phyloP scores from a whole-genome alignment of 2,888 invertebrate genomes.

The Agonopterix alstromeriana region DNA sequence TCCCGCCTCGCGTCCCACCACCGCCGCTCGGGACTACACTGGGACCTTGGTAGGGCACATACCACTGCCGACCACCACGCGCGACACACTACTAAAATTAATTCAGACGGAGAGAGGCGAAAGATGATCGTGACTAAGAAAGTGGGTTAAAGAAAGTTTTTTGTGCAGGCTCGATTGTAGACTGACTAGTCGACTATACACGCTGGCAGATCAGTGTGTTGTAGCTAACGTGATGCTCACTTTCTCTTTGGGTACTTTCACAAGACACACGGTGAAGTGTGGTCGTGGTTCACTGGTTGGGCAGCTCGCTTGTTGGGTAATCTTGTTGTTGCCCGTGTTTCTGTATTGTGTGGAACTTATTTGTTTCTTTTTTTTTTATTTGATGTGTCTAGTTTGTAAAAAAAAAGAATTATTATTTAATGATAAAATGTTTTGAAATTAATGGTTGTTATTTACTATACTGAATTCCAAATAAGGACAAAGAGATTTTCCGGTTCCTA shows the following conservation, averaged over 20 bases:
- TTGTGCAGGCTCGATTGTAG: constrained; percentile 54
- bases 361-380: not conserved
- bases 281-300: constrained; percentile 61
- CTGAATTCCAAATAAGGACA: too few relatives aligned
- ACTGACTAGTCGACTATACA: constrained; percentile 56
- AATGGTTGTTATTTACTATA: not conserved
- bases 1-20: constrained; percentile 60
- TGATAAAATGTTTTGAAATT: too few relatives aligned
- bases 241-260: constrained; percentile 75
- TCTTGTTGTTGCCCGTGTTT: constrained; percentile 1
- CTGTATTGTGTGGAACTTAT: not conserved
- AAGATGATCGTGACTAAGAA: constrained; percentile 64
- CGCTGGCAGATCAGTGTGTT: constrained; percentile 34
- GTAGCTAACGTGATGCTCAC: constrained; percentile 58
- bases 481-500: too few relatives aligned
- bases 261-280: constrained; percentile 54
- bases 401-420: too few relatives aligned
- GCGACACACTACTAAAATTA: constrained; percentile 59
- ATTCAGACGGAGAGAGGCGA: constrained; percentile 57
- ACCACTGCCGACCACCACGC: constrained; percentile 60
- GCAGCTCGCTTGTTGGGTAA: constrained; percentile 29
- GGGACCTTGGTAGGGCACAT: constrained; percentile 71
- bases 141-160: constrained; percentile 78
- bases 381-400: too few relatives aligned
- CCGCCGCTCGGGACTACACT: constrained; percentile 58